Base-by-base conservation (phyloP, 2,888 invertebrate genomes). In the Rhabditoides inermis region DNA sequence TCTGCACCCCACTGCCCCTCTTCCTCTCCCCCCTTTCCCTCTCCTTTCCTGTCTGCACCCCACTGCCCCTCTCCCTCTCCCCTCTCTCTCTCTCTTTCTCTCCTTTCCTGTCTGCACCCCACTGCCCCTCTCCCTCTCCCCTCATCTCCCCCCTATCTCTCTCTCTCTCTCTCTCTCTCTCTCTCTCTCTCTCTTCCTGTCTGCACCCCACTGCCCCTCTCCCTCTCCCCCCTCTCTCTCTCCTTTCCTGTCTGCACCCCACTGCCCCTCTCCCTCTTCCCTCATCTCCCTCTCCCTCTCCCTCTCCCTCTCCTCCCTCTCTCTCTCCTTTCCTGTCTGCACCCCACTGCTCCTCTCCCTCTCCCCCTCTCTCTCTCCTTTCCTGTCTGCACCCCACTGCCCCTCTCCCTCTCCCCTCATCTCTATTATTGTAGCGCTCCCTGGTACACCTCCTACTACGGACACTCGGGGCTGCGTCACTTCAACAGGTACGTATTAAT, bases 401-500 rank as follows among this genome's bases (percentile, higher is more conserved):
- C 32, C 45, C 44, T 50, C 50, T 44, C 44, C 1, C 12, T 25
- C 15, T 35, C n/a, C n/a, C n/a, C n/a, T n/a, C n/a, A n/a, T n/a
- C 7, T 32, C 10, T 15, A 27, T 37, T 6, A n/a, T 51, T 3
- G 35, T 15, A 5, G 30, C 22, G 61, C 66, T 22, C 70, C 72
- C 1, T 71, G 65, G 65, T 70, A 70, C 53, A 69, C 64, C 61
- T 62, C 65, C 36, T 58, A 62, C 50, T 60, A 62, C 42, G 70
- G 67, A n/a, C 61, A 64, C 51, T 55, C 58, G 36, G 51, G 53
- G 18, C 63, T 69, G 12, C 65, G 74, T 23, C 73, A 74, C 55
- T 74, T 72, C 64, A 75, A 73, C 68, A 65, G 64, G 51, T 74
- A 74, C 55, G n/a, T n/a, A n/a, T n/a, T n/a, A n/a, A n/a, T n/a